A percentile compares a stretch with the other conserved stretches of the same genome.
These are phyloP conservation scores for Chlorops oryzae DNA, from an alignment of 1,140 invertebrate species.

Conservation along the genomic window DNA sequence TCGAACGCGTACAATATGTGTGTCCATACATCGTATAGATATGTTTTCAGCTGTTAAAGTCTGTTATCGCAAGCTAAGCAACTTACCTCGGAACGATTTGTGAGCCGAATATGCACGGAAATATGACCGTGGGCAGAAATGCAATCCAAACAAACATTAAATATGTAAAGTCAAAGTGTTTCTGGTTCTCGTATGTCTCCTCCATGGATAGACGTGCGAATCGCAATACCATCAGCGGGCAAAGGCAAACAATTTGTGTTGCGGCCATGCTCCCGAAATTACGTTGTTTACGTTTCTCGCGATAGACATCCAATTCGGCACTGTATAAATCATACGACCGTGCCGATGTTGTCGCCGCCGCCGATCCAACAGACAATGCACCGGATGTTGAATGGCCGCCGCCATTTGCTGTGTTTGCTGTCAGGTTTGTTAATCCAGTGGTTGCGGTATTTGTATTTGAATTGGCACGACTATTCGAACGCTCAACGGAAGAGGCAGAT, in stretches of 20 bases:
- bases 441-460: no score
- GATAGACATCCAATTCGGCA: slow-evolving; percentile 56
- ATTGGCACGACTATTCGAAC: slow-evolving; percentile 11
- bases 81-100: slow-evolving; percentile 61
- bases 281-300: slow-evolving; percentile 61
- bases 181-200: slow-evolving; percentile 64
- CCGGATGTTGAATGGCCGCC: no score
- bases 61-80: no score
- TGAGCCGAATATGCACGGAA: slow-evolving; percentile 58
- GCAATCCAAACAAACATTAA: slow-evolving; percentile 65
- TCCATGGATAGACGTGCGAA: slow-evolving; percentile 59
- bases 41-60: no score
- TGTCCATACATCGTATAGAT: no score
- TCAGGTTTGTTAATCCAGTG: no score
- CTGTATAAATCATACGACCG: slow-evolving; percentile 51
- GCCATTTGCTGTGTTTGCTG: no score
- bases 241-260: slow-evolving; percentile 59
- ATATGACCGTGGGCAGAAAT: slow-evolving; percentile 61
- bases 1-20: no score
- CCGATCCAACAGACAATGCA: not conserved
- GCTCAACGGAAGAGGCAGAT: slow-evolving; percentile 35
- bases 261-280: slow-evolving; percentile 63
- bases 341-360: slow-evolving; percentile 12
- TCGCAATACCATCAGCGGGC: slow-evolving; percentile 62
- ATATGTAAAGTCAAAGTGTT: slow-evolving; percentile 64